A percentile compares a stretch with the other conserved stretches of the same genome.
These are phyloP conservation scores for Pterocles gutturalis DNA, from an alignment of 2,113 vertebrate genomes.

Conservation along the genomic window DNA sequence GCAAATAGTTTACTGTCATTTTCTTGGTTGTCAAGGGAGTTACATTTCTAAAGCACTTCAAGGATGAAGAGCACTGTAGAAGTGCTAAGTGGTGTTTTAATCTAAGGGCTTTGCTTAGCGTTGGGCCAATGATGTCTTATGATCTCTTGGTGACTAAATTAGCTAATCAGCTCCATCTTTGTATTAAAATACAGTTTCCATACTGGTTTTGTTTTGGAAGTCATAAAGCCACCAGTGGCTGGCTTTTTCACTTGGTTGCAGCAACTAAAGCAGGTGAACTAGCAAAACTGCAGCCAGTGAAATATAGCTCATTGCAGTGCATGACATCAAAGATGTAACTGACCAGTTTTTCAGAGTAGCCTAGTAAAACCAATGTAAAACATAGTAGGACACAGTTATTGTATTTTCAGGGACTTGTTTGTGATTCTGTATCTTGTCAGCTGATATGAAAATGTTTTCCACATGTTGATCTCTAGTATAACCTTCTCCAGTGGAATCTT, in stretches of 20 bases:
- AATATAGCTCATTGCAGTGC: not conserved
- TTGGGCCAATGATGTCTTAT: not conserved
- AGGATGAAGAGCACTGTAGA: not conserved
- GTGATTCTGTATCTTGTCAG: not conserved
- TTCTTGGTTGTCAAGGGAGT: not conserved
- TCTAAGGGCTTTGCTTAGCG: not conserved
- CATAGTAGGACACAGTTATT: not conserved
- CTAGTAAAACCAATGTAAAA: not conserved
- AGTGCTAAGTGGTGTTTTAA: not conserved
- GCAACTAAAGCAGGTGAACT: not conserved
- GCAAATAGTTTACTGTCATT: not conserved
- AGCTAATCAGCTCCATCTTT: not conserved
- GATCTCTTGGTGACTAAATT: not conserved
- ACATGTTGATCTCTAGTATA: not conserved
- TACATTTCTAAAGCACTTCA: not conserved
- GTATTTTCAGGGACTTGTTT: not conserved
- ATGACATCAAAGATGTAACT: not conserved
- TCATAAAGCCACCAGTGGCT: not conserved
- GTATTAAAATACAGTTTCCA: not conserved
- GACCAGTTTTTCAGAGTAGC: not conserved
- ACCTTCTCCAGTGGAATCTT: not conserved
- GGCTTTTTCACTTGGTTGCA: not conserved
- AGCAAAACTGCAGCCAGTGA: not conserved
- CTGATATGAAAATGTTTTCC: not conserved
- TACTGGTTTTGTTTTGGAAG: not conserved